phyloP scores from a whole-genome alignment of 1,140 invertebrate genomes.

The Drosophila erecta region DNA sequence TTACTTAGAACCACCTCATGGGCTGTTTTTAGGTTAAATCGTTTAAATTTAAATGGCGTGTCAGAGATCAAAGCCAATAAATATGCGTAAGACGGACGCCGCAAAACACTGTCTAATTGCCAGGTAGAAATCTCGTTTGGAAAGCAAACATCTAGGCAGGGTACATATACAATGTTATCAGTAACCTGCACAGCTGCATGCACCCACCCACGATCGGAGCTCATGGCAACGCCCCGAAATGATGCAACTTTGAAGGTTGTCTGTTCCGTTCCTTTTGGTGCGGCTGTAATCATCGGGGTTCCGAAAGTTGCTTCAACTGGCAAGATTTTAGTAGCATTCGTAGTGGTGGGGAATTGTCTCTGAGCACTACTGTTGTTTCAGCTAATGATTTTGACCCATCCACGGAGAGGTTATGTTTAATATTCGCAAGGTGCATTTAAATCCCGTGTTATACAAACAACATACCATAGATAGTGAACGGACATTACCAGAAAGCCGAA shows the following conservation, averaged over 20 bases:
- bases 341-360: slow-evolving; percentile 10
- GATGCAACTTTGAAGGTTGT: slow-evolving; percentile 32
- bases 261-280: neutral
- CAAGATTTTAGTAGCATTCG: slow-evolving; percentile 32
- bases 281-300: slow-evolving; percentile 4
- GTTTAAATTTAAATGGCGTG: slow-evolving; percentile 55
- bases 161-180: slow-evolving; percentile 30
- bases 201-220: slow-evolving; percentile 28
- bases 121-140: slow-evolving; percentile 18
- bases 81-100: slow-evolving; percentile 56
- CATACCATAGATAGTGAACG: slow-evolving; percentile 14
- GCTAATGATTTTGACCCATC: slow-evolving; percentile 35
- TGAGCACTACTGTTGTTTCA: slow-evolving; percentile 24
- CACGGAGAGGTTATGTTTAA: slow-evolving; percentile 26
- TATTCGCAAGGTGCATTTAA: slow-evolving; percentile 19
- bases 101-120: slow-evolving; percentile 33
- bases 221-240: slow-evolving; percentile 36
- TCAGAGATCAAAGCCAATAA: slow-evolving; percentile 69
- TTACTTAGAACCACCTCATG: neutral
- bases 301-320: slow-evolving; percentile 14
- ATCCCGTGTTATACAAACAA: slow-evolving; percentile 4
- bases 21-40: slow-evolving; percentile 23
- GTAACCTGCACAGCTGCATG: slow-evolving; percentile 32
- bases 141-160: neutral
- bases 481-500: slow-evolving; percentile 18